Base-by-base conservation (phyloP, 1,140 invertebrate genomes). In the Ceratoteleas bidentatus region DNA sequence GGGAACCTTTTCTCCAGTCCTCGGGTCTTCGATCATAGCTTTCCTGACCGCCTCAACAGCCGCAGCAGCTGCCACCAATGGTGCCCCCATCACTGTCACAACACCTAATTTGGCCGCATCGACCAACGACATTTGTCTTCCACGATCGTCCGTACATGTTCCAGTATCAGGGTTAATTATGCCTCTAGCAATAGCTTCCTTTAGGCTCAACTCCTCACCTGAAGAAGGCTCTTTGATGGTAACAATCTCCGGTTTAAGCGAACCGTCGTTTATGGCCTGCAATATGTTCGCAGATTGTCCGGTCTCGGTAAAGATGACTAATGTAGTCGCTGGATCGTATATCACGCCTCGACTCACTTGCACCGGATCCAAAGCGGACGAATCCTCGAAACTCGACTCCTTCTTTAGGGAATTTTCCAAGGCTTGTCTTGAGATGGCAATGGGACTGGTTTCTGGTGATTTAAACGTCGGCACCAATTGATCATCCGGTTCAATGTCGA, bases 31-130 rank as follows among this genome's bases (percentile, higher is more conserved):
- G 11, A 97, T 93, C 92, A 95, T 94, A 2, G 94, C 91, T 88
- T 93, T 94, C 84, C 92, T 91, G 5, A 93, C 91, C 6, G 91
- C 90, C 80, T 92, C 91, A 5, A 92, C 87, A 15, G 91, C 87
- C 13, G 90, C 88, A 14, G 94, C 93, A 3, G 94, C 93, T 0
- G 94, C 94, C 1, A 95, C 92, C 33, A 96, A 85, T 6, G 95
- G 95, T 8, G 94, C 93, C 50, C 95, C 96, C 38, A 95, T 84
- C 8, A 97, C 94, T 11, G 93, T 92, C 5, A 97, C 80, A 3
- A 96, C 87, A 40, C 96, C 96, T 70, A 95, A 91, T 89, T 95
- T 96, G 5, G 94, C 93, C 4, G 96, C 96, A 79, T 97, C 95
- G 16, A 92, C 90, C n/a, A 97, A 88, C 38, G 93, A 93, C 54